Base-by-base conservation (phyloP, 2,797 vertebrate genomes). In the Onychomys leucogaster region DNA sequence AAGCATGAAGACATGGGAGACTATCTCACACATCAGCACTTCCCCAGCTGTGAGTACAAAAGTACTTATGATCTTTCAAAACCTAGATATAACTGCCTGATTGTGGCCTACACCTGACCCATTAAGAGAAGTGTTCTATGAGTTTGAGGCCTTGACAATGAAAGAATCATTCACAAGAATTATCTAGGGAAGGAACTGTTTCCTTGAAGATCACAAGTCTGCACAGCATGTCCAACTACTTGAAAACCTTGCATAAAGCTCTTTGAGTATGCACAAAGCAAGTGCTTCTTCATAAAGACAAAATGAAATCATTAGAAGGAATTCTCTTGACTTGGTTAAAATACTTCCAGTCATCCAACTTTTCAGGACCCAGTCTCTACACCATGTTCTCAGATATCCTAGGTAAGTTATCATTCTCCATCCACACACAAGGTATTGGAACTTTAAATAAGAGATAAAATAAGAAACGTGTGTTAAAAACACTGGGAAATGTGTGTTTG, bases 211-310 rank as follows among this genome's bases (percentile, higher is more conserved):
- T 57, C 49, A 77, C 65, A 5, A 41, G 23, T 17, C 67, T 21
- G 6, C 17, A 71, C 6, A 71, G 12, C 16, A 1, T 71, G 9
- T 23, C n/a, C n/a, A 73, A 23, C 34, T 8, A 25, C 37, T 5
- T 41, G 37, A 41, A 37, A 73, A 25, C 21, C 19, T 5, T 75
- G 4, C 71, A 75, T 75, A 37, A 12, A 25, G 71, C 4, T 19
- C 9, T 75, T 41, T 43, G 11, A 9, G 37, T 41, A 1, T 85
- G 27, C 19, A 91, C 52, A 75, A 71, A 91, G 34, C n/a, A 69
- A 10, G n/a, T 13, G 25, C 17, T 87, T 61, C 46, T 95, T 91
- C 77, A 95, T 55, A 90, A 96, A 94, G 71, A 88, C 17, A 32
- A 83, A 63, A 78, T 86, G 49, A 16, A 91, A 82, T 21, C 46